A percentile compares a stretch with the other conserved stretches of the same genome.
These are phyloP conservation scores for Rhinoderma darwinii DNA, from an alignment of 2,113 vertebrate species.

Conservation along the genomic window DNA sequence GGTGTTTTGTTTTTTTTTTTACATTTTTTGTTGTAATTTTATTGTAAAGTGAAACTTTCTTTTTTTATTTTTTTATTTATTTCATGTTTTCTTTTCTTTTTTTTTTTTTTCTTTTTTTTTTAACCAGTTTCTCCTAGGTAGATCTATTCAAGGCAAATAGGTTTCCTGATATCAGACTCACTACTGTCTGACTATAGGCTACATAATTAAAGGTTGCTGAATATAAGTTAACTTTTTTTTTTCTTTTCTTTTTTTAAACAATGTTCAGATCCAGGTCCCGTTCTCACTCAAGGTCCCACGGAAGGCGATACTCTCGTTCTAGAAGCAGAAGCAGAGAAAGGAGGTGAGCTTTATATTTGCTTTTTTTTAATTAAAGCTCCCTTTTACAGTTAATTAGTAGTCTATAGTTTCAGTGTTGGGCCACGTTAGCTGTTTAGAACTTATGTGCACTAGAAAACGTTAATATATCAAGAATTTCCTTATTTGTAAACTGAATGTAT, in stretches of 20 bases:
- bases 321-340: constrained; percentile 83
- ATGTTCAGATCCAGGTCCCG: constrained; percentile 81
- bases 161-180: constrained; percentile 74
- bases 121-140: constrained; percentile 81
- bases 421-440: too few relatives aligned
- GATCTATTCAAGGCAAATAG: constrained; percentile 74
- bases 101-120: too few relatives aligned
- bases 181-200: constrained; percentile 67
- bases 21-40: constrained; percentile 76
- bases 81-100: too few relatives aligned
- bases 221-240: constrained; percentile 62
- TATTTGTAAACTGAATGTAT: too few relatives aligned
- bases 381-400: too few relatives aligned
- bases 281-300: constrained; percentile 82
- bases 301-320: constrained; percentile 80
- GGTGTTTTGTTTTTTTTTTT: constrained; percentile 23
- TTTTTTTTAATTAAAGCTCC: too few relatives aligned
- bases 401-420: too few relatives aligned
- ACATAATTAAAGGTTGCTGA: constrained; percentile 59
- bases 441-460: too few relatives aligned
- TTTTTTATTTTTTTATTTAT: constrained; percentile 78
- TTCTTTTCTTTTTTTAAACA: too few relatives aligned
- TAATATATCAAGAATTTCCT: too few relatives aligned
- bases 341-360: constrained; percentile 70
- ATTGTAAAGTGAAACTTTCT: constrained; percentile 78